Base-by-base conservation (phyloP, 2,113 vertebrate species). In the Charadrius vociferus region DNA sequence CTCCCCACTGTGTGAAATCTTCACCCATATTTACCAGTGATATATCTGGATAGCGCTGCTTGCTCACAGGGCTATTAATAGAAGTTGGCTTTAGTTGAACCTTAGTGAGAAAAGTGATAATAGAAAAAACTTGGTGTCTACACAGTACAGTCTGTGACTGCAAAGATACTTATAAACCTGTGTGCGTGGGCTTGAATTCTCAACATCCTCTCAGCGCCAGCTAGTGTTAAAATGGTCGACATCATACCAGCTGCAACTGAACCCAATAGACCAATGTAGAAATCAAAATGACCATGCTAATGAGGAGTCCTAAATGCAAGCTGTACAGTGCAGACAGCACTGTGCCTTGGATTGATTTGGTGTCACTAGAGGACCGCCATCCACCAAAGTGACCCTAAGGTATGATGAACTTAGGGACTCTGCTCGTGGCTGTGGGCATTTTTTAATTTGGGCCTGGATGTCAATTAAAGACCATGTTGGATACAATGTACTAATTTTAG, bases 21-120 rank as follows among this genome's bases (percentile, higher is more conserved):
- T 96, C 53, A 61, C 55, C 59, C 63, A 4, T 80, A 74, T 92
- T 94, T 93, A 78, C 24, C 47, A 74, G 50, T 67, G 86, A 83
- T 83, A 77, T 47, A 81, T 83, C 63, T 90, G 53, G 62, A 70
- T n/a, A 67, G 32, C 14, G 47, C 37, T 93, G 45, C 63, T 78
- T 93, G 36, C 52, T 83, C 9, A 2, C 63, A 88, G 29, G 6
- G 9, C 59, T 94, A 71, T 83, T 83, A 94, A 88, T 71, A 86
- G 71, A 89, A 83, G 47, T 32, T 93, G 77, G 30, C 41, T 89
- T 83, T 83, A 75, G n/a, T n/a, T 86, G 45, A 74, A 73, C n/a
- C n/a, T 74, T 56, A 43, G 74, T 82, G 53, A 86, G 63, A 86
- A 86, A 82, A 83, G n/a, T 14, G 16, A 16, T 83, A 86, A 53